Base-by-base conservation (phyloP, 2,888 invertebrate species). In the Craniophora ligustri region DNA sequence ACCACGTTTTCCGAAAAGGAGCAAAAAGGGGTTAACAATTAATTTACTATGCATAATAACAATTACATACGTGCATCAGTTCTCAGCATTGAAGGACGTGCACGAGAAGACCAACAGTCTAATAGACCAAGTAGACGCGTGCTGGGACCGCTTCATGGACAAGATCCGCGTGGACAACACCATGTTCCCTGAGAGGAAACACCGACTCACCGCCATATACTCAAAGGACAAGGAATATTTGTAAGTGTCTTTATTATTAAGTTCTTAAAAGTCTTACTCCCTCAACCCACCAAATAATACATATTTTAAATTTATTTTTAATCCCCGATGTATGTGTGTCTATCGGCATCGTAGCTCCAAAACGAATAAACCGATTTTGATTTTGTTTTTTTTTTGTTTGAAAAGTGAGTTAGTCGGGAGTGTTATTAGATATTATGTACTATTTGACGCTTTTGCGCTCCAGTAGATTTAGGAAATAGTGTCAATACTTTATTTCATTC, bases 141-240 rank as follows among this genome's bases (percentile, higher is more conserved):
- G 93, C 50, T 94, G 95, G 92, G 92, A 94, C 36, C 88, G 92
- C 45, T 55, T 95, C 31, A 94, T 95, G 91, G 85, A 92, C 5
- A 89, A 83, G 61, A 94, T 96, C 66, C 93, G 95, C 72, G 95
- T 97, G 0, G 96, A 98, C 82, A 94, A 94, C 11, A 84, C 89
- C 0, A 92, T 95, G 75, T 97, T 98, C 84, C 98, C 98, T 0
- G 95, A 95, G 60, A 95, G 96, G 76, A 95, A 95, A 48, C 96
- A 97, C 73, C 94, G 96, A 47, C 97, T 98, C 76, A 98, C 98
- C 18, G 97, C 98, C 30, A 96, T 98, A 51, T 99, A 98, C 87
- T 97, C 97, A 66, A 95, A 97, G 72, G 98, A 98, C 82, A 98
- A 97, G 86, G 97, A 98, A 89, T 98, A 98, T 89, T 94, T 99